Conservation (phyloP, 2,113 vertebrate genomes). For the Trachemys scripta region DNA sequence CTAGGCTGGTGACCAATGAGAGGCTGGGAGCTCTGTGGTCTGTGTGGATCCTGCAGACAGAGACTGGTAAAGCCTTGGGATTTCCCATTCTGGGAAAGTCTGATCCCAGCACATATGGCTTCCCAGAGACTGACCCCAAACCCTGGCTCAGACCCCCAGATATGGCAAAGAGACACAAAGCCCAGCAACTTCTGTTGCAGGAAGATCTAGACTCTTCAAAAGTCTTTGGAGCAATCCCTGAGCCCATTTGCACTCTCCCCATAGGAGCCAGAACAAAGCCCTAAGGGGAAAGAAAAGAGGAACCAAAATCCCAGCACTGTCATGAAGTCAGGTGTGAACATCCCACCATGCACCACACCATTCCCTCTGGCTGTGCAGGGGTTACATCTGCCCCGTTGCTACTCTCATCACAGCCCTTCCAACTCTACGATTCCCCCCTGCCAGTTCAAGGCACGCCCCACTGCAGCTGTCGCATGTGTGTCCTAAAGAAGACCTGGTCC, state of each 20-base stretch:
- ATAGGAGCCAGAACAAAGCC: background rate
- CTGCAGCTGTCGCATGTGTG: background rate
- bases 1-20: background rate
- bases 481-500: background rate
- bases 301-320: rapidly evolving
- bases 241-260: rapidly evolving
- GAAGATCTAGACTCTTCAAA: background rate
- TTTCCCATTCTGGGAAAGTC: background rate
- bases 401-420: too few species aligned
- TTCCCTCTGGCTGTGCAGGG: rapidly evolving
- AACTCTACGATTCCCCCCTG: background rate
- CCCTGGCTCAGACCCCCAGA: background rate
- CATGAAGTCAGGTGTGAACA: rapidly evolving
- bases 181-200: too few species aligned
- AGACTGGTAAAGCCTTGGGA: background rate
- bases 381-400: rapidly evolving
- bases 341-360: rapidly evolving
- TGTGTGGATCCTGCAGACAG: too few species aligned
- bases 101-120: background rate
- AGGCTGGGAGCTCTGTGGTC: background rate
- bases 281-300: background rate
- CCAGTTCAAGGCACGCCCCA: rapidly evolving
- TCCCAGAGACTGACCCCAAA: background rate
- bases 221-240: background rate
- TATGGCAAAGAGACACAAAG: background rate